Evolutionary conservation across 2,888 invertebrate genomes (phyloP).

Genomic region (Pimpla rufipes): DNA sequence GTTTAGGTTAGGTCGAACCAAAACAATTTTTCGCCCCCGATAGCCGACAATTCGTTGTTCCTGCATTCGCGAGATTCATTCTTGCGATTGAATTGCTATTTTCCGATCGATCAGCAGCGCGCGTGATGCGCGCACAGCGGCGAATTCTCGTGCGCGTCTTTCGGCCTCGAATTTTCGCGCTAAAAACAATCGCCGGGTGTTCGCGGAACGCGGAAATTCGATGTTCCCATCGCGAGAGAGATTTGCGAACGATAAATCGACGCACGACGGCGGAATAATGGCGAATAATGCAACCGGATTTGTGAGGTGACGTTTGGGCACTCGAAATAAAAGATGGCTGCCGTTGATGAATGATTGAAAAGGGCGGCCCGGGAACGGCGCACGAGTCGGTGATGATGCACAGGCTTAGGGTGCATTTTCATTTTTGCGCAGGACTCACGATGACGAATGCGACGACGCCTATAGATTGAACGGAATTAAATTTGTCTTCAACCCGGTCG

Average conservation of each 20-base stretch:
- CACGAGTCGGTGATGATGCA: no score
- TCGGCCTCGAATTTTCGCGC: neutral
- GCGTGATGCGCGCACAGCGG: neutral
- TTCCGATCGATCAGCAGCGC: neutral
- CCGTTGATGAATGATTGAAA: constrained; percentile 2
- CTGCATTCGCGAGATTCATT: neutral
- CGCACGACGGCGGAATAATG: neutral
- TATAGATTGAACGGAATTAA: no score
- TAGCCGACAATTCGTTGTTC: neutral
- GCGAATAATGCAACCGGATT: constrained; percentile 1
- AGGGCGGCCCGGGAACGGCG: neutral
- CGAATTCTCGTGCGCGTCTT: neutral
- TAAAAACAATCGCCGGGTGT: neutral
- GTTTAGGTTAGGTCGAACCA: neutral
- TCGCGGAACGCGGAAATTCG: neutral
- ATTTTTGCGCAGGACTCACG: neutral
- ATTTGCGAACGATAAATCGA: neutral
- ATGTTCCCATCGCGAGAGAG: neutral
- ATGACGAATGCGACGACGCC: no score
- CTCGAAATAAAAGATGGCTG: constrained; percentile 25
- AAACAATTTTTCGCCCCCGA: neutral
- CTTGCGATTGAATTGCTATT: neutral
- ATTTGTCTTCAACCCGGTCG: no score
- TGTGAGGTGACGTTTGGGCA: constrained; percentile 6
- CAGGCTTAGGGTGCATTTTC: neutral